Evolutionary conservation across 2,113 vertebrate species (phyloP).

Genomic region (Mormyrus lacerda): DNA sequence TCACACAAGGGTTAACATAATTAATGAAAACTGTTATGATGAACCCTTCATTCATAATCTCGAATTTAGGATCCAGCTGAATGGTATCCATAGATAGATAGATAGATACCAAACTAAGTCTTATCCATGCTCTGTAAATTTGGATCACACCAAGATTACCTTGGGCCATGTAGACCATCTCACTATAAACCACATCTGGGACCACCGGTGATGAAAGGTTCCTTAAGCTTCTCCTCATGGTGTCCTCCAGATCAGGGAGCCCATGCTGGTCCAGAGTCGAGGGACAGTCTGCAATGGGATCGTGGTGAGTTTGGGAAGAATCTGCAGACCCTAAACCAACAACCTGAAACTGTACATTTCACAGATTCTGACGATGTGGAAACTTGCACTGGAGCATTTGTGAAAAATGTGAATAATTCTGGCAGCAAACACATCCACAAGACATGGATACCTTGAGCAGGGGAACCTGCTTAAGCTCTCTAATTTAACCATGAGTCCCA

Average conservation of each 20-base stretch:
- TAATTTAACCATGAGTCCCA: not conserved
- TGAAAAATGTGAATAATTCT: not conserved
- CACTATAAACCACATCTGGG: conserved; percentile 59
- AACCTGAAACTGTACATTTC: not conserved
- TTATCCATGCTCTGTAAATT: not conserved
- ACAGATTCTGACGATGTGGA: not conserved
- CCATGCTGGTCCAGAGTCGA: conserved; percentile 63
- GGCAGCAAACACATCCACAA: not conserved
- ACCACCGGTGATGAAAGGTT: conserved; percentile 60
- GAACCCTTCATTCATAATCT: not conserved
- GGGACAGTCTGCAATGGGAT: not conserved
- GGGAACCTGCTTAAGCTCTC: not conserved
- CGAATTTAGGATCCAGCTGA: not conserved
- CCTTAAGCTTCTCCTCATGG: conserved; percentile 64
- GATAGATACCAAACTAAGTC: not conserved
- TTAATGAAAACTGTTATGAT: not conserved
- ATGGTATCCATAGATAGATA: not conserved
- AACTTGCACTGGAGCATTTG: not conserved
- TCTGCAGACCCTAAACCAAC: not conserved
- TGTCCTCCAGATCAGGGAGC: conserved; percentile 48
- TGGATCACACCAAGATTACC: conserved; percentile 47
- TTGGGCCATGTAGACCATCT: conserved; percentile 69
- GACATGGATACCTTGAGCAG: not conserved
- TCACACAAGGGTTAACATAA: not conserved
- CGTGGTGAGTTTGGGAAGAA: not conserved